Conservation (phyloP, 1,140 invertebrate genomes). For the Euwallacea similis region DNA sequence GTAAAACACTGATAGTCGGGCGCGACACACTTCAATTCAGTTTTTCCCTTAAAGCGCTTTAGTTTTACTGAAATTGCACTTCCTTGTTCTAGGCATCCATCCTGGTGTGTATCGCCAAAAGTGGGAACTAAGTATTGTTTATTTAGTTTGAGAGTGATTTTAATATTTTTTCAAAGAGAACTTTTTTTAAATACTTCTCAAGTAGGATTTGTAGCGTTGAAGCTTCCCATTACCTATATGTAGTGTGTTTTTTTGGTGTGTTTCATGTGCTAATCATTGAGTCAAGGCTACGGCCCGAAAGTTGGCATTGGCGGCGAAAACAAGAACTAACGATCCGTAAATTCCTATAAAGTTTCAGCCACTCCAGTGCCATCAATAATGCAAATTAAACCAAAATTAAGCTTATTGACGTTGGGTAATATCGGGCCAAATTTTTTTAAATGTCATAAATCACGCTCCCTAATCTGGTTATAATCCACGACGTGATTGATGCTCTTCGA, state of each 20-base stretch:
- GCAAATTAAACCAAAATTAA: constrained; percentile 4
- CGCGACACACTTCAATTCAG: too few species aligned
- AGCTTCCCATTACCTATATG: too few species aligned
- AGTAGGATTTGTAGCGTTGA: too few species aligned
- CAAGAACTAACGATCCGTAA: constrained; percentile 6
- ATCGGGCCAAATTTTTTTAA: constrained; percentile 12
- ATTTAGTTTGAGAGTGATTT: background rate
- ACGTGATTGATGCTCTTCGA: background rate
- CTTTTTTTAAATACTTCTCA: background rate
- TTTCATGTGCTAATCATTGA: too few species aligned
- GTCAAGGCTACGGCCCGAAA: too few species aligned
- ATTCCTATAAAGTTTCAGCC: background rate
- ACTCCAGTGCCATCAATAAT: background rate
- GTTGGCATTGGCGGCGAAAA: constrained; percentile 2
- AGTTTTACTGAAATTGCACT: background rate
- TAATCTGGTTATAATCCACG: background rate
- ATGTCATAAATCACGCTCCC: constrained; percentile 14
- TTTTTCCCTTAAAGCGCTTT: too few species aligned
- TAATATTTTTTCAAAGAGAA: background rate
- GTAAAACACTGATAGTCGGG: background rate
- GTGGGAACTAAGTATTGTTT: constrained; percentile 12
- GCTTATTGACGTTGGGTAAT: constrained; percentile 19
- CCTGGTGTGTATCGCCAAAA: constrained; percentile 17
- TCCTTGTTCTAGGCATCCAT: constrained; percentile 25
- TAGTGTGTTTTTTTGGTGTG: too few species aligned